These are phyloP conservation scores for Pteromalus puparum DNA, from an alignment of 1,140 invertebrate species.

Conservation along the genomic window DNA sequence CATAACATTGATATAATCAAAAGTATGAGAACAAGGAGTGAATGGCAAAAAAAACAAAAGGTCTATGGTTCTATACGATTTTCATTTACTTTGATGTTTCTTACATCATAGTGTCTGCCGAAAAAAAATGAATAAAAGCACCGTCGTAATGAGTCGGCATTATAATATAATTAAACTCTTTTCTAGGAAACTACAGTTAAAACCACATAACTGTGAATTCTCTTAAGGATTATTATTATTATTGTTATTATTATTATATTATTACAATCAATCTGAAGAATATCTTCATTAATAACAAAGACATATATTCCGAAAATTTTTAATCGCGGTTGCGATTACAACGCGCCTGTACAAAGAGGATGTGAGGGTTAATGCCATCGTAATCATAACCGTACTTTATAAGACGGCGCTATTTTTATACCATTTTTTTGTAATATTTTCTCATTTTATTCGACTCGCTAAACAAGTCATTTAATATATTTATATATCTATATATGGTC, in stretches of 20 bases:
- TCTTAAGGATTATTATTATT: conserved; percentile 30
- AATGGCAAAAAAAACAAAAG: conserved; percentile 43
- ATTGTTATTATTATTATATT: conserved; percentile 13
- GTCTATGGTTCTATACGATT: conserved; percentile 42
- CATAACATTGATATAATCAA: not conserved
- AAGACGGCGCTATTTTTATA: conserved; percentile 23
- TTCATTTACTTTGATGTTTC: conserved; percentile 48
- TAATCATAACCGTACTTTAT: conserved; percentile 39
- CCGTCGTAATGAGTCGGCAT: not conserved
- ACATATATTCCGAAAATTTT: conserved; percentile 38
- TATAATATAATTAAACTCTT: conserved; percentile 29
- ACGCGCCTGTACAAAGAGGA: conserved; percentile 35
- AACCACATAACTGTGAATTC: conserved; percentile 18
- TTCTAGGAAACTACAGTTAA: conserved; percentile 49
- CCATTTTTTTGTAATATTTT: conserved; percentile 27
- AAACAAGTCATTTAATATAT: conserved; percentile 50
- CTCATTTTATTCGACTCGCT: conserved; percentile 29
- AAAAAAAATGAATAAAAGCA: conserved; percentile 38
- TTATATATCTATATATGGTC: conserved; percentile 48
- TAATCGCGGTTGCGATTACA: conserved; percentile 28
- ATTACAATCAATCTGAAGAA: conserved; percentile 36
- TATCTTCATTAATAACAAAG: conserved; percentile 41
- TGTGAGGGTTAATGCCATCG: conserved; percentile 22
- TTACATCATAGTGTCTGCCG: conserved; percentile 48
- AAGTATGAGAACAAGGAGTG: conserved; percentile 33